Evolutionary conservation across 2,888 invertebrate species (phyloP).

Genomic region (Zonitis immaculata): DNA sequence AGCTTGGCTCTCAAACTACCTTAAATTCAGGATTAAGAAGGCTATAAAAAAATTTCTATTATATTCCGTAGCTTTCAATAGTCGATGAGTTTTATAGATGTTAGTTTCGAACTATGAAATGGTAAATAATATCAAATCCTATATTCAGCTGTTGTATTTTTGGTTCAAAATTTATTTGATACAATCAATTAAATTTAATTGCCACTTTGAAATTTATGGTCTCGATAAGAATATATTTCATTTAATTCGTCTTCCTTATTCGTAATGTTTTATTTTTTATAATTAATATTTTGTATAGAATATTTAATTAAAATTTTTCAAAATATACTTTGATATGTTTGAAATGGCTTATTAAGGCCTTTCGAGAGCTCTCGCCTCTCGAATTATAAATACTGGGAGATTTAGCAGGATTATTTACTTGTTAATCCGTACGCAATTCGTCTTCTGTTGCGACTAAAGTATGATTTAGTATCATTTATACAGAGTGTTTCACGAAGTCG

Average conservation of each 20-base stretch:
- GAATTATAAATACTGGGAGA: background rate
- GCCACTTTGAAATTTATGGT: constrained; percentile 11
- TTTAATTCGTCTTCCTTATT: background rate
- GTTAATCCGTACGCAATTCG: background rate
- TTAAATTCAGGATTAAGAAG: background rate
- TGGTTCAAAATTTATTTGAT: constrained; percentile 12
- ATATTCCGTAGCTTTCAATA: too few relatives aligned
- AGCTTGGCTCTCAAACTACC: background rate
- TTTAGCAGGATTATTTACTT: background rate
- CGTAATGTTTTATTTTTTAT: too few relatives aligned
- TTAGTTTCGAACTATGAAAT: background rate
- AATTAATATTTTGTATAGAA: too few relatives aligned
- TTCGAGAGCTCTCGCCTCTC: background rate
- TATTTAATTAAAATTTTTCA: too few relatives aligned
- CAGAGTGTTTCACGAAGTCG: too few relatives aligned
- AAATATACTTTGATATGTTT: background rate
- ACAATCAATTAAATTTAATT: constrained; percentile 11
- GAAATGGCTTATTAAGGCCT: background rate
- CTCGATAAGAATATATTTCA: constrained; percentile 9
- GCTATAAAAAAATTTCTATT: background rate
- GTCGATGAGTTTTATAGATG: background rate
- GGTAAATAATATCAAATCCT: constrained; percentile 12
- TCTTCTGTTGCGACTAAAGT: background rate
- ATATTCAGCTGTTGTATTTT: constrained; percentile 13
- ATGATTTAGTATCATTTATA: background rate